Evolutionary conservation across 2,888 invertebrate species (phyloP), one percentile per base, ranked within the genome.

Genomic region (Cephus pulcher): DNA sequence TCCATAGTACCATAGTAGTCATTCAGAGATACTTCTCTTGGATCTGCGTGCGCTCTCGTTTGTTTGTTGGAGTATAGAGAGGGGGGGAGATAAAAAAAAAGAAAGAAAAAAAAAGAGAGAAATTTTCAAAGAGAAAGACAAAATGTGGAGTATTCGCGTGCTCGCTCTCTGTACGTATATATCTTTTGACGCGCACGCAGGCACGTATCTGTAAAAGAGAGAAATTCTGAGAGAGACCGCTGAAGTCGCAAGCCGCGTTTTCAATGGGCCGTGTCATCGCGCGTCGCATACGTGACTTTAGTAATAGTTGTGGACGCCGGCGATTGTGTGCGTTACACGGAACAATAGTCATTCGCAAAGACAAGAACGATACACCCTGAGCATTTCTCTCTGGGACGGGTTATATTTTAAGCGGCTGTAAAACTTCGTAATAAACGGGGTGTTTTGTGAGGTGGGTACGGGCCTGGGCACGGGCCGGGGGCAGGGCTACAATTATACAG

Each of bases 401-500:
- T 85, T 88, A 83, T 86, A 83, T 85, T 86, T 86, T 84, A 86
- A 88, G 86, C 85, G 87, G 86, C 86, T 85, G 85, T 83, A 84
- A 88, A 86, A 86, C 84, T 86, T 84, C 81, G 86, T 86, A 86
- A 85, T 85, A 85, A 87, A 86, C 84, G 84, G 84, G 86, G 86
- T 85, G 84, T 86, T 85, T 84, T 84, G 40, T 80, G 84, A 85
- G 85, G 69, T 37, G 69, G 74, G 74, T 71, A 71, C 77, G 80
- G 84, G 84, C 82, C 82, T 85, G 84, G 88, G 86, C 88, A 85
- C 86, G 82, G 86, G 86, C 23, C 56, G 23, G 86, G 86, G 85
- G 86, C 86, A 85, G 85, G 87, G 88, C 84, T 82, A 88, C 87
- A 88, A 88, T 88, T 88, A 88, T 83, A 86, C 84, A 87, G 86